Evolutionary conservation across 2,888 invertebrate genomes (phyloP), one percentile per base, ranked within the genome.

Genomic region (Troglohyphantes excavatus): DNA sequence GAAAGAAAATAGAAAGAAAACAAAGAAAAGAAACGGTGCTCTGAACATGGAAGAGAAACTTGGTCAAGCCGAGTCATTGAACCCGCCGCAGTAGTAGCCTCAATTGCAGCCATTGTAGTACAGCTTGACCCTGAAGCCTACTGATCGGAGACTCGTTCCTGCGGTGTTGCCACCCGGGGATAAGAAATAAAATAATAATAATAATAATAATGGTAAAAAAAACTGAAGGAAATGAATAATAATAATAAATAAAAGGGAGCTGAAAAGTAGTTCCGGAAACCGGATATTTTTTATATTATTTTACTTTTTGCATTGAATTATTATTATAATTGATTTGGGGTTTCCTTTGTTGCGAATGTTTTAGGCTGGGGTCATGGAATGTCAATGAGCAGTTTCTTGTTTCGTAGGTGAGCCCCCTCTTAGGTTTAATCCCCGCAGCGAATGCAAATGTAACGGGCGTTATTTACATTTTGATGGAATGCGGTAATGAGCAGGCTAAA

Each of bases 51-150:
- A 39, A 39, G 39, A 11, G 81, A 89, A 89, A 89, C 82, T 89
- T 89, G 88, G 88, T 83, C 88, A 89, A 82, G 82, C 67, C 26
- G 67, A 75, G 88, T 89, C 88, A 89, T 68, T 89, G 82, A 89
- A 82, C 88, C 43, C 81, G 2, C 53, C 2, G 82, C 76, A 61
- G 82, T 86, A 78, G 85, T 86, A 76, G 85, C 76, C 76, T 61
- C 85, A 46, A 70, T 78, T 68, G 76, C 68, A 19, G 70, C 61
- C 85, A 76, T 85, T 85, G 85, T 85, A 78, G 67, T 61, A 86
- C n/a, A 2, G 88, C 82, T 82, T 89, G 88, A 89, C 88, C 88
- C 82, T 89, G 82, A 89, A 83, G 88, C 88, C 82, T 82, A 89
- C 82, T 89, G 88, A 89, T 89, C 88, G 82, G n/a, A 53, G 79